Percentiles rank a stretch among this genome's conserved stretches.
Conservation (phyloP, 2,113 vertebrate genomes). For the Opisthocomus hoazin region DNA sequence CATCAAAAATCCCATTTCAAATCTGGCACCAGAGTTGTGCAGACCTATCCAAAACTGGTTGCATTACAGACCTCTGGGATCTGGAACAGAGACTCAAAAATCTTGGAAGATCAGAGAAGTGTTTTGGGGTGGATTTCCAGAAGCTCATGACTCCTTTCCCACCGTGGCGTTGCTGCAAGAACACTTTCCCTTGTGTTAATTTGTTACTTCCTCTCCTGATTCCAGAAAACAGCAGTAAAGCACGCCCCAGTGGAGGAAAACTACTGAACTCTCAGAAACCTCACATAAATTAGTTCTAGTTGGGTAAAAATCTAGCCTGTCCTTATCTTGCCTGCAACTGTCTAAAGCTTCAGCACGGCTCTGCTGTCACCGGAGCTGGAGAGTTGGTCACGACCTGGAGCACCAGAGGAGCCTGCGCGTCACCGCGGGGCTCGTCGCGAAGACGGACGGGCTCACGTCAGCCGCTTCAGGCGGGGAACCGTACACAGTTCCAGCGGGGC, state of each 20-base stretch:
- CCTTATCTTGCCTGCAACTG: neutral
- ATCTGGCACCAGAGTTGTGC: neutral
- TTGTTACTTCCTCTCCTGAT: conserved; percentile 43
- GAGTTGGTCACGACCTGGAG: neutral
- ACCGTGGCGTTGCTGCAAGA: neutral
- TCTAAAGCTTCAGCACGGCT: neutral
- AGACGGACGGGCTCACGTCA: neutral
- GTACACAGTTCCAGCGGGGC: neutral
- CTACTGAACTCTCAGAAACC: neutral
- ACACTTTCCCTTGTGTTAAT: conserved; percentile 27
- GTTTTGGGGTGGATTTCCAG: conserved; percentile 11
- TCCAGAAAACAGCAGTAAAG: conserved; percentile 38
- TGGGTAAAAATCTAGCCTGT: neutral
- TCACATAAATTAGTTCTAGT: neutral
- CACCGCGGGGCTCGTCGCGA: neutral
- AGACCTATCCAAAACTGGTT: neutral
- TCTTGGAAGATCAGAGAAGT: neutral
- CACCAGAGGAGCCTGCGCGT: neutral
- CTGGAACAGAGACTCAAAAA: neutral
- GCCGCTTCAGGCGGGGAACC: neutral
- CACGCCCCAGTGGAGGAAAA: neutral
- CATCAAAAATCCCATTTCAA: neutral
- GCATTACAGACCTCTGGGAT: neutral
- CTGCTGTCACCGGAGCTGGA: neutral
- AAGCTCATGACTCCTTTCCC: neutral